Conservation (phyloP, 2,113 vertebrate genomes). For the Bothrops jararaca region DNA sequence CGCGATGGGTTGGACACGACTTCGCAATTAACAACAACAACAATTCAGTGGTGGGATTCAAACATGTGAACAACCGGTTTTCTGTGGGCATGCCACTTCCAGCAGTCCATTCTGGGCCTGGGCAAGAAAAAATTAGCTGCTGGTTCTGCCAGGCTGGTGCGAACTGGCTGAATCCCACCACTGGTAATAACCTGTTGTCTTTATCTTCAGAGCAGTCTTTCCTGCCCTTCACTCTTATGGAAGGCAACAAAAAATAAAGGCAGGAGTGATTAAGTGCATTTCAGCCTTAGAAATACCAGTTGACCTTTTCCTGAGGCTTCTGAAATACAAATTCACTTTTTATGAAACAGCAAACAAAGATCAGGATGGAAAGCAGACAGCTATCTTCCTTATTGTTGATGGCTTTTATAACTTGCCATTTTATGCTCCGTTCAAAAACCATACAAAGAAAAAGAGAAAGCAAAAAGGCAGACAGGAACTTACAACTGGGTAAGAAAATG, state of each 20-base stretch:
- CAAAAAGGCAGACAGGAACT: not conserved
- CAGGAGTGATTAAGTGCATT: constrained; percentile 48
- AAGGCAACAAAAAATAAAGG: constrained; percentile 5
- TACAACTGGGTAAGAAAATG: not conserved
- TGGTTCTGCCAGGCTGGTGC: too few species aligned
- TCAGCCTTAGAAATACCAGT: constrained; percentile 41
- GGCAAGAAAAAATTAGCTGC: too few species aligned
- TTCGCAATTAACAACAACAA: too few species aligned
- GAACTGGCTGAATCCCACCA: too few species aligned
- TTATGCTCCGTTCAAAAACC: not conserved
- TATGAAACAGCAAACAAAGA: constrained; percentile 28
- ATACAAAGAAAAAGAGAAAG: not conserved
- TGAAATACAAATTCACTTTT: constrained; percentile 48
- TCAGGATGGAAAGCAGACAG: not conserved
- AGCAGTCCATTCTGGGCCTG: too few species aligned
- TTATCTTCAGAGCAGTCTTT: not conserved
- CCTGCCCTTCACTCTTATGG: constrained; percentile 26
- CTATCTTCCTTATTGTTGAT: not conserved
- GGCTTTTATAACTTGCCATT: not conserved
- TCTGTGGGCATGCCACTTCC: too few species aligned
- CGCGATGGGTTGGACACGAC: too few species aligned
- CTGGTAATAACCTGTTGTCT: not conserved
- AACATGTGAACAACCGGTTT: too few species aligned
- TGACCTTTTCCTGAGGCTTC: constrained; percentile 58
- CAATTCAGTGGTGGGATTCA: too few species aligned